Conservation (phyloP, 1,140 invertebrate species). For the Drosophila mayri region DNA sequence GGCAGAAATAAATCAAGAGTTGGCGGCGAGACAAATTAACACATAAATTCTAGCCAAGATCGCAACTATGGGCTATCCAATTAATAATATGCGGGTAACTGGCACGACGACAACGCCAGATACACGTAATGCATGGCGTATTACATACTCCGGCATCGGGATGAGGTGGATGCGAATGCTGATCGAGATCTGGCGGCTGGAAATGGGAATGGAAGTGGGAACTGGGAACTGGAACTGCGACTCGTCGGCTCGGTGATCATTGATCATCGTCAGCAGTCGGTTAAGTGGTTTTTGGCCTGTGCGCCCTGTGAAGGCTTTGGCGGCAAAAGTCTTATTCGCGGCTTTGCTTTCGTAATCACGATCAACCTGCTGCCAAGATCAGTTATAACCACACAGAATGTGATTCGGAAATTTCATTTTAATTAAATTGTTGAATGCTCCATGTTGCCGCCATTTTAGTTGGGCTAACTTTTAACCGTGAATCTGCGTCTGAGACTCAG, state of each 20-base stretch:
- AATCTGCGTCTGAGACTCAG: background rate
- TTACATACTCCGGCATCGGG: slow-evolving; percentile 34
- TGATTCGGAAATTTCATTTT: slow-evolving; percentile 82
- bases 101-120: slow-evolving; percentile 78
- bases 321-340: slow-evolving; percentile 36
- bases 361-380: slow-evolving; percentile 64
- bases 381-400: slow-evolving; percentile 49
- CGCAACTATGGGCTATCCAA: slow-evolving; percentile 63
- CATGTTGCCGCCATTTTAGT: slow-evolving; percentile 61
- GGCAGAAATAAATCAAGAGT: slow-evolving; percentile 68
- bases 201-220: background rate
- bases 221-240: slow-evolving; percentile 2
- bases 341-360: slow-evolving; percentile 41
- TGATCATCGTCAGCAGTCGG: slow-evolving; percentile 75
- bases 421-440: slow-evolving; percentile 81
- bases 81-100: slow-evolving; percentile 81
- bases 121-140: slow-evolving; percentile 77
- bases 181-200: slow-evolving; percentile 65
- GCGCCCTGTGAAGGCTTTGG: slow-evolving; percentile 53
- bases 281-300: slow-evolving; percentile 22
- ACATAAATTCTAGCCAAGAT: slow-evolving; percentile 76
- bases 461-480: slow-evolving; percentile 7
- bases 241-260: slow-evolving; percentile 67
- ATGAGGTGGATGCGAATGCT: slow-evolving; percentile 17
- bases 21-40: slow-evolving; percentile 79